phyloP scores from a whole-genome alignment of 2,888 invertebrate species.

The Nomada ferruginata region DNA sequence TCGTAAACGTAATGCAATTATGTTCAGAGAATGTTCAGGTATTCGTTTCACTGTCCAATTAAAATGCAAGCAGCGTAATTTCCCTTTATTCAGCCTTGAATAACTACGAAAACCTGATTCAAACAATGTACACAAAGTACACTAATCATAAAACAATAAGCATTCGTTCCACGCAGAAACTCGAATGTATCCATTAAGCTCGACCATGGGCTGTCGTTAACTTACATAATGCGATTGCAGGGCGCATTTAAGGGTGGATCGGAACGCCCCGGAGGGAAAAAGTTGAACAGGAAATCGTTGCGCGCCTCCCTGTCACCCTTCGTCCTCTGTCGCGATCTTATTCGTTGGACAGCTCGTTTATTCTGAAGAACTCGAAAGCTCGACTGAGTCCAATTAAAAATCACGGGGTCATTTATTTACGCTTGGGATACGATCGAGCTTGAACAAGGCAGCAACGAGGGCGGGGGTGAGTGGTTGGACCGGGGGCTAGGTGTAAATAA shows the following conservation, averaged over 20 bases:
- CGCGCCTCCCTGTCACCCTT: conserved; percentile 11
- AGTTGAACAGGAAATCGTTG: conserved; percentile 44
- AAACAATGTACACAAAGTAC: no score
- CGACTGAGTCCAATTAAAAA: conserved; percentile 73
- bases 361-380: conserved; percentile 50
- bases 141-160: neutral
- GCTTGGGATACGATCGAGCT: conserved; percentile 71
- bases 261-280: neutral
- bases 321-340: conserved; percentile 44
- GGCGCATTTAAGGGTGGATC: neutral
- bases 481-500: conserved; percentile 71
- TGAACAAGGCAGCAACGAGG: conserved; percentile 42
- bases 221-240: conserved; percentile 15
- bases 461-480: conserved; percentile 13
- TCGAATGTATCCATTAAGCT: neutral
- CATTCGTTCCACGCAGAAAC: neutral
- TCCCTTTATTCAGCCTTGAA: no score
- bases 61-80: no score
- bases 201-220: neutral
- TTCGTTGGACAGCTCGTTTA: conserved; percentile 62
- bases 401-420: conserved; percentile 74
- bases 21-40: no score
- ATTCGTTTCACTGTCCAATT: no score
- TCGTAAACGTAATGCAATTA: no score
- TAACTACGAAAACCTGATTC: no score